Percentiles rank a stretch among this genome's conserved stretches.
These are phyloP conservation scores for Pachycephala philippinensis DNA, from an alignment of 2,113 vertebrate species.

Conservation along the genomic window DNA sequence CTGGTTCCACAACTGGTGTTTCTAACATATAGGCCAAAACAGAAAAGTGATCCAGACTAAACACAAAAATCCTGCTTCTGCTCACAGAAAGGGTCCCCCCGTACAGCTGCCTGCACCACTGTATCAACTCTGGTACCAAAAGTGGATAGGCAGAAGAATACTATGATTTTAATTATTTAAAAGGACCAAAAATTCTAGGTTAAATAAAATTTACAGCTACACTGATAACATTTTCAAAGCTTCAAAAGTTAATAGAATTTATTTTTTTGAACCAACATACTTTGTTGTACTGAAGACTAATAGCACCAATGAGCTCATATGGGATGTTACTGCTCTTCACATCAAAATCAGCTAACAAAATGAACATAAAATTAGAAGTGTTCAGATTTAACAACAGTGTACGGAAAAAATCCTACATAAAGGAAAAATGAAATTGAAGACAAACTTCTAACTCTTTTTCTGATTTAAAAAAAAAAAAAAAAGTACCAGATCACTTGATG, in stretches of 20 bases:
- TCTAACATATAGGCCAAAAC: not conserved
- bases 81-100: not conserved
- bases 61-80: not conserved
- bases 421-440: not conserved
- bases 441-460: not conserved
- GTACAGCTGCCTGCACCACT: not conserved
- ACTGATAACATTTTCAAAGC: not conserved
- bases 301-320: not conserved
- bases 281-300: not conserved
- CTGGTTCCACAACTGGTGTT: accelerated
- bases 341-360: not conserved
- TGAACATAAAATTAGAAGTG: not conserved
- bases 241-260: not conserved
- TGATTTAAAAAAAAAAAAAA: not conserved
- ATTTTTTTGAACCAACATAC: not conserved
- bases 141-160: not conserved
- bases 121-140: not conserved
- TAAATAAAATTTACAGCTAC: not conserved
- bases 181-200: not conserved
- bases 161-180: not conserved
- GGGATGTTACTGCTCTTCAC: accelerated
- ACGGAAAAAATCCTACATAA: not conserved
- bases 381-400: not conserved
- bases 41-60: not conserved
- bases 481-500: not conserved